Evolutionary conservation across 1,140 invertebrate species (phyloP), one percentile per base, ranked within the genome.

Genomic region (Eupeodes corollae): DNA sequence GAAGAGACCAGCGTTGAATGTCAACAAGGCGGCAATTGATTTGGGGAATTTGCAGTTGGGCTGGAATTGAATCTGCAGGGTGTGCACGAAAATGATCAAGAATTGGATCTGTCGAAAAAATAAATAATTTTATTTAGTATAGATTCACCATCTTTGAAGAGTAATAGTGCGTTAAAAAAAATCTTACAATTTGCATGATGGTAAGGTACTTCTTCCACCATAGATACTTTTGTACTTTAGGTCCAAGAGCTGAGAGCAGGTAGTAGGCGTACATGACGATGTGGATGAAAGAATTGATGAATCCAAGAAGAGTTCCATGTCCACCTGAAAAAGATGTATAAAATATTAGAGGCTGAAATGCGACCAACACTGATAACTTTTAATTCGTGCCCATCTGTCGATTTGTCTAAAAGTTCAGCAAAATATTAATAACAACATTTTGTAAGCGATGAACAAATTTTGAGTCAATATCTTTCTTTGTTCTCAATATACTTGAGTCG

Each of bases 141-240:
- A n/a, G n/a, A n/a, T n/a, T n/a, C n/a, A n/a, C n/a, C n/a, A n/a
- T 37, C 10, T 37, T 6, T 14, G 35, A 5, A 37, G 3, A 37
- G 15, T n/a, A 37, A 5, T 11, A 10, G 11, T 41, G 3, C 13
- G 3, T 42, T 42, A 6, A n/a, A 6, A 18, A 12, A 8, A 18
- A 47, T 72, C 73, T 75, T 62, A 90, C 79, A 68, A 92, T 74
- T 72, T 94, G 91, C 51, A 91, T 70, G 16, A 73, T 77, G 1
- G 91, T 94, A 10, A 94, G 75, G 59, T 94, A 84, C 59, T 81
- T 88, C 68, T 94, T 94, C 88, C 90, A 94, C 88, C 89, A 93
- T 5, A 93, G 70, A 63, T 87, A 88, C 58, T 87, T 86, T 62
- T 88, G 84, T 61, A 88, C 79, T 18, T 78, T 69, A 1, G 88